Evolutionary conservation across 2,888 invertebrate genomes (phyloP), one percentile per base, ranked within the genome.

Genomic region (Notodonta ziczac): DNA sequence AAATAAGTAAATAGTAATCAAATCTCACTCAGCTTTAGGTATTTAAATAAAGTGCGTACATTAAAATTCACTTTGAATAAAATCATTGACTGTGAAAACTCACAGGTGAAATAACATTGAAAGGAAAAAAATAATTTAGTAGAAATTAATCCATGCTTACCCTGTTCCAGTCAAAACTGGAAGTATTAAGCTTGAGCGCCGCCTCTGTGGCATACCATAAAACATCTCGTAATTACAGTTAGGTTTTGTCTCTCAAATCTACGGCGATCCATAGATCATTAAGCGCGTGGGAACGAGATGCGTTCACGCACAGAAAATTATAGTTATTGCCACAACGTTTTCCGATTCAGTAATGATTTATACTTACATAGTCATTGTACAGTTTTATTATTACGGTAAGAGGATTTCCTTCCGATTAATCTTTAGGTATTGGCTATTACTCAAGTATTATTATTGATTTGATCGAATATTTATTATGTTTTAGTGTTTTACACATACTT

Each of bases 251-350:
- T 46, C 13, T 46, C 13, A n/a, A 46, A 46, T 46, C 46, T 46
- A 46, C 10, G 46, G 50, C 10, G 10, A 16, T 50, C 50, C 9
- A 16, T 50, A 48, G 52, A 53, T 53, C 52, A 35, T 35, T 53
- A 35, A 53, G 35, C 52, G 35, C 52, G 52, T 53, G 52, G 52
- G 52, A 53, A 53, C 24, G 35, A 2, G 50, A 16, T 50, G 52
- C 10, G 52, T 24, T 5, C 13, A 13, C 52, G 52, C 52, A 53
- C 10, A 53, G 32, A 35, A 14, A 53, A 53, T 53, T 53, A 53
- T 53, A 35, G 35, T 53, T 51, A 51, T 51, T 46, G 46, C 46
- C 7, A 46, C 42, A 42, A 42, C n/a, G 5, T 13, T 46, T 6
- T n/a, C 46, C 4, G 46, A 46, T 46, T 46, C 46, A 46, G 13